phyloP scores from a whole-genome alignment of 2,888 invertebrate genomes.

The Pyrrhia umbra region DNA sequence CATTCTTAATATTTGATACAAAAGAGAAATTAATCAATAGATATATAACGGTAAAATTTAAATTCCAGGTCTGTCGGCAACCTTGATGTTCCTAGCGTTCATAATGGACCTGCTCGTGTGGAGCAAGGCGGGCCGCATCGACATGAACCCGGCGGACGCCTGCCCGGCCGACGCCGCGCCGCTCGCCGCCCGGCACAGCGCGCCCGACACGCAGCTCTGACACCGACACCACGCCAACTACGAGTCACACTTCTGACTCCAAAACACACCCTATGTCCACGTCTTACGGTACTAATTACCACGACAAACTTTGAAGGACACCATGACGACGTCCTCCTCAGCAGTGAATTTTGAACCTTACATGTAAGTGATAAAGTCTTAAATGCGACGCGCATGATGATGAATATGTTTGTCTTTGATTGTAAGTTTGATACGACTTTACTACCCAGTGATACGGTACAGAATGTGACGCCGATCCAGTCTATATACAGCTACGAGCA shows the following conservation, averaged over 20 bases:
- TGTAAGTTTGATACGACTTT: conserved; percentile 3
- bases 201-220: conserved; percentile 84
- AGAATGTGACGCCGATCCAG: conserved; percentile 9
- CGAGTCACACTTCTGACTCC: conserved; percentile 71
- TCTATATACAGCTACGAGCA: not conserved
- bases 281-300: not conserved
- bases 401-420: conserved; percentile 18
- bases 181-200: conserved; percentile 29
- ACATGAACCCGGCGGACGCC: conserved; percentile 90
- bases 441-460: conserved; percentile 7
- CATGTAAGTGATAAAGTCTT: conserved; percentile 18
- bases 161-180: conserved; percentile 46
- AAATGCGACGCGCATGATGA: conserved; percentile 31
- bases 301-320: not conserved
- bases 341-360: conserved; percentile 22
- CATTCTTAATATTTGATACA: too few species aligned
- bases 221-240: conserved; percentile 65
- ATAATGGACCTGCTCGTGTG: conserved; percentile 97
- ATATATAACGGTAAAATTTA: too few species aligned
- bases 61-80: conserved; percentile 95
- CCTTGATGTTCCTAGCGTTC: conserved; percentile 96
- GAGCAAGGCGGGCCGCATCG: conserved; percentile 96
- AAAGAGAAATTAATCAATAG: too few species aligned
- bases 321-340: not conserved
- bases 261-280: not conserved